Evolutionary conservation across 2,113 vertebrate genomes (phyloP).

Genomic region (Oreocharis arfaki): DNA sequence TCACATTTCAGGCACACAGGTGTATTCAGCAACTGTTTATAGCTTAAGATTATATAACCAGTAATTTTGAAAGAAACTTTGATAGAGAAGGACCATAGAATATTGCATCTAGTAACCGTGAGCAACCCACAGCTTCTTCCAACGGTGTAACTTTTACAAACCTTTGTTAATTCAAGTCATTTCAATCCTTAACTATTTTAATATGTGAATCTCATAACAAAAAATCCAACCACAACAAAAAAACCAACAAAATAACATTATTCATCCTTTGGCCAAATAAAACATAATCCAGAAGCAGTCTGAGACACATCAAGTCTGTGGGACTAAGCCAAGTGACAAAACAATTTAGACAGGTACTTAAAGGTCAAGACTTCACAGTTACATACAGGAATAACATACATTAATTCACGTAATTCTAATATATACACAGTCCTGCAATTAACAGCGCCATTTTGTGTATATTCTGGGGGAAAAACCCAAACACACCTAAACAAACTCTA

Average conservation of each 20-base stretch:
- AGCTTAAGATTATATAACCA: not conserved
- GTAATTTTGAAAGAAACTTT: not conserved
- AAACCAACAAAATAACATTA: not conserved
- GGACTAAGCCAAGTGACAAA: not conserved
- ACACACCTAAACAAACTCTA: not conserved
- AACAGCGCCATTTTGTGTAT: not conserved
- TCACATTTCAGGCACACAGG: constrained; percentile 12
- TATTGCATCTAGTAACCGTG: not conserved
- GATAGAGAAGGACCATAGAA: not conserved
- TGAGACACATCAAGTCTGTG: not conserved
- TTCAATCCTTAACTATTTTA: not conserved
- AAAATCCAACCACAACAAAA: not conserved
- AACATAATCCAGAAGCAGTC: not conserved
- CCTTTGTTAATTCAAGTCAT: not conserved
- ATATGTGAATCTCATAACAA: not conserved
- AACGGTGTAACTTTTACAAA: not conserved
- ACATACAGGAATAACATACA: not conserved
- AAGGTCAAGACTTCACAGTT: not conserved
- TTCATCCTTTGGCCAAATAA: not conserved
- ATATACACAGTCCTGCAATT: not conserved
- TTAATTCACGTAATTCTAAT: not conserved
- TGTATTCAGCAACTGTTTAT: not conserved
- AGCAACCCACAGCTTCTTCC: not conserved
- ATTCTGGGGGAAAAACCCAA: not conserved
- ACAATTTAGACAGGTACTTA: not conserved